Base-by-base conservation (phyloP, 2,888 invertebrate genomes). In the Archips crataeganus region DNA sequence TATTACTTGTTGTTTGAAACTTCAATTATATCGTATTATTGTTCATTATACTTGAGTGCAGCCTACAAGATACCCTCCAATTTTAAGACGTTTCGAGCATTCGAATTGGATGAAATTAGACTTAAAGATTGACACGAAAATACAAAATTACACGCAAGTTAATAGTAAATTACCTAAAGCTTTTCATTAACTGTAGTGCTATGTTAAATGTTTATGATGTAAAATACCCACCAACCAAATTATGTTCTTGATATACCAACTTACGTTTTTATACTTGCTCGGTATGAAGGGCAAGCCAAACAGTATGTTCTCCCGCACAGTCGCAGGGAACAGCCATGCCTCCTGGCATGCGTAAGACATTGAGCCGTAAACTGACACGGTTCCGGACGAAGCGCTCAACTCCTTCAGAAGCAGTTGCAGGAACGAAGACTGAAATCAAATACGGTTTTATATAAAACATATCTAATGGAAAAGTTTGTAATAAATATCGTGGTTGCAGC, bases 221-320 rank as follows among this genome's bases (percentile, higher is more conserved):
- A 1, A 23, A 23, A 23, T 23, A 23, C 23, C 23, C 23, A 23
- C 23, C 23, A 23, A 23, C 23, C 23, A 23, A 23, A 23, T 23
- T 23, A 23, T 23, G 23, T 23, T 23, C 23, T 23, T 23, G 23
- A 23, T 23, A 23, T 23, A 23, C 23, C 23, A 13, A 84, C 87
- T 73, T 87, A 93, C 94, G 85, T 77, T 85, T 79, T 88, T 92
- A 79, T 96, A 97, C 82, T 95, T 94, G 70, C 93, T 93, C 66
- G 95, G 92, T 75, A 96, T 95, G 83, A 94, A 97, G 0, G 95
- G 91, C 77, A 95, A 90, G 0, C 98, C 98, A 87, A 98, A 98
- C n/a, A 97, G 87, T 80, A 98, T 98, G 89, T 98, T 98, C 84
- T 98, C 97, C 66, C 97, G 93, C 1, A 98, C 95, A 1, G 97